Evolutionary conservation across 2,797 vertebrate species (phyloP), one percentile per base, ranked within the genome.

Genomic region (Neosilurus hyrtlii): DNA sequence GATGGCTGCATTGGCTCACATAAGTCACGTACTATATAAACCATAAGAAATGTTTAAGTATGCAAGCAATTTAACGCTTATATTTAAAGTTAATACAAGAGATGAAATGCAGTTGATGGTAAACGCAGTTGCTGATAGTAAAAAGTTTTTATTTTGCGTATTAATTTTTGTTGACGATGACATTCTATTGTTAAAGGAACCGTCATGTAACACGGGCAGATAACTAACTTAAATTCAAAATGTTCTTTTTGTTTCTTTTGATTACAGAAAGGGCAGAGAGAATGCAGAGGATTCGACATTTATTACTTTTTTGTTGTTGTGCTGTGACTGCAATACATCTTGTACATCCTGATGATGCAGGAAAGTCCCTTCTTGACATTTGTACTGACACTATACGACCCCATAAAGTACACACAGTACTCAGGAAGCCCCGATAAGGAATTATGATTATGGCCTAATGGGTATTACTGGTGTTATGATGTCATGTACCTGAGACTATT

Each of bases 401-500:
- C 43, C 24, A 49, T 71, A 81, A 81, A 68, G 20, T 26, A 49
- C 67, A 62, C 56, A 18, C 54, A 1, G 59, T 9, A 73, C n/a
- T 11, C 59, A 54, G 49, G 49, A 66, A 18, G 22, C 61, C 43
- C 24, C 80, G 73, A 22, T 62, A 74, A 30, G 30, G 59, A 30
- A 65, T 18, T 26, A 54, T 22, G 56, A 81, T 62, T 73, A 72
- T 12, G 9, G 61, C 71, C 70, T 82, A 35, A 74, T 24, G 61
- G 71, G 72, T 61, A 57, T 82, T 66, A 75, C 26, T 52, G 62
- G 24, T 37, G 72, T 49, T 49, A 26, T 67, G 56, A 75, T 82
- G 24, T 43, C 22, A 76, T 75, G 72, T 65, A 15, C 20, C 14
- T 10, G 52, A 14, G 59, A 26, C 3, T 10, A 49, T 77, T 77